Evolutionary conservation across 2,113 vertebrate genomes (phyloP).

Genomic region (Pyxicephalus adspersus): DNA sequence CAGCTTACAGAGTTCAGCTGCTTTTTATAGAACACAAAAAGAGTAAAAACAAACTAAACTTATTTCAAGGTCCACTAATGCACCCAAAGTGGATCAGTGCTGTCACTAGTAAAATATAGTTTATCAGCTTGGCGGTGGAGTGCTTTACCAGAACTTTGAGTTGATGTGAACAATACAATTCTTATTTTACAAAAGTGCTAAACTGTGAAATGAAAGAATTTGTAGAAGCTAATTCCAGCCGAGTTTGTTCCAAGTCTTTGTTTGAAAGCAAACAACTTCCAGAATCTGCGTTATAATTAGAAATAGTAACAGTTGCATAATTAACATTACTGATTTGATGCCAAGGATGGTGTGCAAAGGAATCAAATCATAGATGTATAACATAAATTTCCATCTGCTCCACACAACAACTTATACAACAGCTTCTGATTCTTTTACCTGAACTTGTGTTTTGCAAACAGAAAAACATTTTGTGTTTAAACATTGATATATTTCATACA

Average conservation of each 20-base stretch:
- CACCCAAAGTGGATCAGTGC: slow-evolving; percentile 13
- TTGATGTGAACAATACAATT: not conserved
- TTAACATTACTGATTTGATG: slow-evolving; percentile 40
- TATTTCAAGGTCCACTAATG: not conserved
- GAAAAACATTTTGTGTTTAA: too few species aligned
- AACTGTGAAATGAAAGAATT: not conserved
- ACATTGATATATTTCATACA: too few species aligned
- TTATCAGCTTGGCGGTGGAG: not conserved
- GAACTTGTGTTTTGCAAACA: too few species aligned
- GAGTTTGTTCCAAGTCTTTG: slow-evolving; percentile 4
- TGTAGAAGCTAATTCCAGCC: slow-evolving; percentile 10
- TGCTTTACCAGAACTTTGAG: slow-evolving; percentile 6
- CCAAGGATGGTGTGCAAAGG: slow-evolving; percentile 38
- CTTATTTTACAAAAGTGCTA: not conserved
- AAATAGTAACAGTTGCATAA: slow-evolving; percentile 43
- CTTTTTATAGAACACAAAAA: too few species aligned
- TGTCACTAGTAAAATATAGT: slow-evolving; percentile 21
- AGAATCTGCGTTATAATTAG: slow-evolving; percentile 24
- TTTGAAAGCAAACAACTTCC: slow-evolving; percentile 3
- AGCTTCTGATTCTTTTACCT: too few species aligned
- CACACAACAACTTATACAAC: not conserved
- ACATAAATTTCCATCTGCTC: slow-evolving; percentile 38
- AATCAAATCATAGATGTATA: slow-evolving; percentile 30
- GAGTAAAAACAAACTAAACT: too few species aligned
- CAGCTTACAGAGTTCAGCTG: too few species aligned